A percentile compares a stretch with the other conserved stretches of the same genome.
These are phyloP conservation scores for Exephanes ischioxanthus DNA, from an alignment of 2,888 invertebrate species.

Conservation along the genomic window DNA sequence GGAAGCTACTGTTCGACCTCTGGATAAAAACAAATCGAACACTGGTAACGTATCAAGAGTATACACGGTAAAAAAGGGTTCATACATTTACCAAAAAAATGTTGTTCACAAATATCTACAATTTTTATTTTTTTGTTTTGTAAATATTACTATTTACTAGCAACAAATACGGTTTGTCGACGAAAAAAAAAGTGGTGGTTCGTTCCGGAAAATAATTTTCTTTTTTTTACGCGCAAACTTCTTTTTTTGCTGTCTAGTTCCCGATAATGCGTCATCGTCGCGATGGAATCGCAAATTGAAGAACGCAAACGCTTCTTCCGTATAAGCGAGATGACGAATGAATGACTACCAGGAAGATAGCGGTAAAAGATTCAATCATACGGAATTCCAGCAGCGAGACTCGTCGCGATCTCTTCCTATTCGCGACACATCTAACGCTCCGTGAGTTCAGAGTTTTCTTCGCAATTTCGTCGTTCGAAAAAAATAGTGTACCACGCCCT, in stretches of 20 bases:
- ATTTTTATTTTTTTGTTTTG: no score
- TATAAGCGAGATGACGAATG: slow-evolving; percentile 62
- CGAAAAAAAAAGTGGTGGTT: neutral
- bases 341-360: slow-evolving; percentile 60
- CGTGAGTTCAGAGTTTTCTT: neutral
- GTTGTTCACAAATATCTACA: no score
- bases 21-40: slow-evolving; percentile 19
- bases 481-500: slow-evolving; percentile 16
- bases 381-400: slow-evolving; percentile 51
- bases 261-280: slow-evolving; percentile 51
- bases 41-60: neutral
- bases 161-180: neutral
- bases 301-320: slow-evolving; percentile 37
- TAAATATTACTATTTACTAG: neutral
- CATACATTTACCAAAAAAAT: neutral
- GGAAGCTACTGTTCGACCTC: neutral
- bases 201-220: neutral
- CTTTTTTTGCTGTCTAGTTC: slow-evolving; percentile 3
- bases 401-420: slow-evolving; percentile 26
- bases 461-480: neutral
- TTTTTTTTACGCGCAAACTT: neutral
- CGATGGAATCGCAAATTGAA: slow-evolving; percentile 9
- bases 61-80: neutral
- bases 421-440: slow-evolving; percentile 6
- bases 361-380: slow-evolving; percentile 63